These are phyloP conservation scores for Brachionichthys hirsutus DNA, from an alignment of 2,113 vertebrate species.

Conservation along the genomic window DNA sequence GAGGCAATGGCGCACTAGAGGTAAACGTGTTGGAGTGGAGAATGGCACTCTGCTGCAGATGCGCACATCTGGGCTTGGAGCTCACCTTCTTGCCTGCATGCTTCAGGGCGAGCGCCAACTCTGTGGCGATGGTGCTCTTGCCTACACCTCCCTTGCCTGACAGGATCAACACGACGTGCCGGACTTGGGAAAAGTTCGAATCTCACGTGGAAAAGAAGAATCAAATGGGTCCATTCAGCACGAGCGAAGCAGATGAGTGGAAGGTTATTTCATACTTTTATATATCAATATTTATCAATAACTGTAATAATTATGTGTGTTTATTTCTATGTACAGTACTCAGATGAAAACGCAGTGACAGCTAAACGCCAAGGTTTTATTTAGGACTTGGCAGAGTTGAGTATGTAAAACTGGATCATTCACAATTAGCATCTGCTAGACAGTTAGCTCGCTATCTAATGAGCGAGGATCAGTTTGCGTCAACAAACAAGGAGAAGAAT, in stretches of 20 bases:
- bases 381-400: neutral
- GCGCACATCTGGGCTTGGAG: neutral
- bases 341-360: too few species aligned
- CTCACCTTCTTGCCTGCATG: conserved; percentile 87
- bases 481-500: neutral
- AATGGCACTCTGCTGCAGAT: neutral
- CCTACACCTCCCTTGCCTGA: conserved; percentile 96
- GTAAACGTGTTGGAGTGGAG: neutral
- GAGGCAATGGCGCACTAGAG: neutral
- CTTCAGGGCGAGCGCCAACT: conserved; percentile 85
- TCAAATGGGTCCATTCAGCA: neutral
- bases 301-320: neutral
- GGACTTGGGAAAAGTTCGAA: conserved; percentile 78
- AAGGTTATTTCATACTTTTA: neutral
- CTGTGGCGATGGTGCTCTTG: conserved; percentile 90
- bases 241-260: neutral
- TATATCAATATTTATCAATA: neutral
- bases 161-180: conserved; percentile 86
- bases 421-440: conserved; percentile 17
- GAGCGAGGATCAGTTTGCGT: neutral
- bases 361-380: neutral
- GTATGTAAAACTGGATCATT: neutral
- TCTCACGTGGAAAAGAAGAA: conserved; percentile 44
- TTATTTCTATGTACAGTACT: too few species aligned
- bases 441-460: neutral